Base-by-base conservation (phyloP, 2,797 vertebrate genomes). In the Spheniscus humboldti region DNA sequence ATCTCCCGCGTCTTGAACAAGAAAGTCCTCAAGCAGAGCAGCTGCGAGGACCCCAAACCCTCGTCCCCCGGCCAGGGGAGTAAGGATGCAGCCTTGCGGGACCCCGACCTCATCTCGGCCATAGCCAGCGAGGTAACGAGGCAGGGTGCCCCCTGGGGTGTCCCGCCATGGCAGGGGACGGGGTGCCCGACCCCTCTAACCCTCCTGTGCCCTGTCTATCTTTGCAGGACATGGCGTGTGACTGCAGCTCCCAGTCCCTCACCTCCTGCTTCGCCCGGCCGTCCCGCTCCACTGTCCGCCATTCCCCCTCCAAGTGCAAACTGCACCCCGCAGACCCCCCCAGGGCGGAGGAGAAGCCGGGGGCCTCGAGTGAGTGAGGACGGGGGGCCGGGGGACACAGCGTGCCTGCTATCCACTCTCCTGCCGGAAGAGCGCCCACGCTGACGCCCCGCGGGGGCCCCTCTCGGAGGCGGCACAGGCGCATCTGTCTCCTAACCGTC, bases 161-260 rank as follows among this genome's bases (percentile, higher is more conserved):
- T 93, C 86, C 79, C 11, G 4, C 53, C 3, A 1, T 76, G 76
- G 82, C 7, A 41, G 76, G 66, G 53, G 39, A 35, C 2, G 2
- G 23, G 45, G 18, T 78, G 56, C 82, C 88, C 9, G 33, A 53
- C 39, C 55, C 64, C 60, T 50, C 60, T 93, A 93, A 64, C 33
- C 30, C 78, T 47, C 10, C 45, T 52, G 45, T 89, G 93, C 79
- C 64, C 89, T 68, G 80, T 97, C 81, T 96, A 25, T 88, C 96
- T 97, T 98, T 94, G 84, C 97, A 99, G 99, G 99, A 99, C 81
- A 96, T 96, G n/a, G 97, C 99, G 28, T 99, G 99, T 95, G 99
- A 99, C 97, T 99, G 99, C 78, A 98, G 98, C 41, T 97, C 98
- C 78, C 99, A 99, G 97, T 98, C 99, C 30, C 97, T 99, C 96